Evolutionary conservation across 2,113 vertebrate species (phyloP), one percentile per base, ranked within the genome.

Genomic region (Neolamprologus variostigma): DNA sequence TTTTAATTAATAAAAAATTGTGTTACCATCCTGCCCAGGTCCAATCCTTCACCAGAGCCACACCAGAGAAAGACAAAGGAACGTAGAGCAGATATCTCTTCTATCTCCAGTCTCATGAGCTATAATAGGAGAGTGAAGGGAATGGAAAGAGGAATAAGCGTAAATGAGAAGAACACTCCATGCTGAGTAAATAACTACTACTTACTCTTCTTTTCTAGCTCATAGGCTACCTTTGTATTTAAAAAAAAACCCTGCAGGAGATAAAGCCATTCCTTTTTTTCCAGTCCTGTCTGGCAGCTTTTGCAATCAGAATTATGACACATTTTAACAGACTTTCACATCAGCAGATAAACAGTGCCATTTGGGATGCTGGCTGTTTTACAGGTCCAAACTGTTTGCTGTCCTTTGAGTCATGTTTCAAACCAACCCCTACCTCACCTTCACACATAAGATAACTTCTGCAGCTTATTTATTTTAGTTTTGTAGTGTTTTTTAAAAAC

Each of bases 41-140:
- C 99, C 92, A 99, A 94, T 31, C 98, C 98, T 91, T 99, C 99
- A 21, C 98, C 98, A 17, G 98, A 99, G 54, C 99, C 98, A 7
- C 99, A 99, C 99, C 99, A 99, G 1, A 99, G 97, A 86, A 99
- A 99, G 71, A 99, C 98, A 91, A 99, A 99, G 10, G 99, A 98
- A 50, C 98, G 97, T 4, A 97, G 95, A 7, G 97, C 97, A 17
- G 99, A 98, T 23, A 99, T 98, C 94, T 99, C 98, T 95, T 99
- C 99, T n/a, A 99, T 99, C 94, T 99, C 98, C 93, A 99, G 88
- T 92, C 99, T 99, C 98, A 99, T 99, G 76, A 99, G 99, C 99
- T 99, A 85, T 17, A 93, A 47, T 1, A 57, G 17, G 6, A 71
- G 9, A 86, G 51, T 53, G n/a, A 8, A 83, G 66, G 33, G 3